Conservation (phyloP, 2,888 invertebrate genomes). For the Netelia inedita region DNA sequence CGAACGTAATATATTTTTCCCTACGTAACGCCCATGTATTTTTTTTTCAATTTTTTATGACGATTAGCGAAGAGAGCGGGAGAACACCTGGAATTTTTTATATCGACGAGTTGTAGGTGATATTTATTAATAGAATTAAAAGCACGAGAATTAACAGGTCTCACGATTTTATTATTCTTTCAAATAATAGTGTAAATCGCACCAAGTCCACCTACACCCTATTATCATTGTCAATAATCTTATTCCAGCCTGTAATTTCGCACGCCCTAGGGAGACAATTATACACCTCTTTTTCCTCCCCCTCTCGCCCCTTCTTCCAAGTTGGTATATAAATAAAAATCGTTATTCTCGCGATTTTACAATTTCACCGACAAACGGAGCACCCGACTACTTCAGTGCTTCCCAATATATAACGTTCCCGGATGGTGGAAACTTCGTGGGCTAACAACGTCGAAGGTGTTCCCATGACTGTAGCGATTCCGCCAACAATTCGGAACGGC, state of each 20-base stretch:
- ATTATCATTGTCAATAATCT: neutral
- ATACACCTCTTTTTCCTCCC: neutral
- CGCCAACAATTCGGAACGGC: conserved; percentile 24
- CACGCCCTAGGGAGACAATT: neutral
- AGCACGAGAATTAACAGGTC: too few relatives aligned
- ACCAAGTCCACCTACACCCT: too few relatives aligned
- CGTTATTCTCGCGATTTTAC: neutral
- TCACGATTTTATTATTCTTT: too few relatives aligned
- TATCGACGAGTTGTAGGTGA: too few relatives aligned
- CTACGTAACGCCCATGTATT: too few relatives aligned
- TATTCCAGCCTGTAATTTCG: neutral
- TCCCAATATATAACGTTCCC: conserved; percentile 12
- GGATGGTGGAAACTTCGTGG: conserved; percentile 4
- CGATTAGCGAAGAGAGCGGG: too few relatives aligned
- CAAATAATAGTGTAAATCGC: too few relatives aligned
- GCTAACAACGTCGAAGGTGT: conserved; percentile 29
- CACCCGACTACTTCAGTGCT: neutral
- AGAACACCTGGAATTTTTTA: too few relatives aligned
- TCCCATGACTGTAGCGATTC: conserved; percentile 39
- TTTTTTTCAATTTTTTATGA: too few relatives aligned
- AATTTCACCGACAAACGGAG: neutral
- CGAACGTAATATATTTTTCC: too few relatives aligned
- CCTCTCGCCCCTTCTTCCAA: too few relatives aligned
- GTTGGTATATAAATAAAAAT: neutral
- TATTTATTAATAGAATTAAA: too few relatives aligned